Percentiles rank a stretch among this genome's conserved stretches.
phyloP scores from a whole-genome alignment of 2,113 vertebrate species.

The Tetrax tetrax region DNA sequence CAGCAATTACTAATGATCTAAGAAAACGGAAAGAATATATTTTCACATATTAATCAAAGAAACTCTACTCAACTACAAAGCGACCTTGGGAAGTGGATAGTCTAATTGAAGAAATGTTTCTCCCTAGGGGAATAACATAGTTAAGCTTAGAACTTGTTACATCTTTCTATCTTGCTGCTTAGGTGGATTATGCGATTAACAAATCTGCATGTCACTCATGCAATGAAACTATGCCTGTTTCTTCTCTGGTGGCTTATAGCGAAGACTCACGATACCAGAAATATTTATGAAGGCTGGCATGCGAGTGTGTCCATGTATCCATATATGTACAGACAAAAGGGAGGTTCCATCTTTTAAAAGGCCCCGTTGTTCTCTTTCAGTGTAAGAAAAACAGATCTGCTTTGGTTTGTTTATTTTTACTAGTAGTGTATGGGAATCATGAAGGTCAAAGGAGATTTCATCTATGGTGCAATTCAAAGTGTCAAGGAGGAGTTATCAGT shows the following conservation, averaged over 20 bases:
- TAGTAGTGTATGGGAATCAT: neutral
- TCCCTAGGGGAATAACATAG: neutral
- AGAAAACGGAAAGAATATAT: neutral
- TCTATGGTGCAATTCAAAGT: neutral
- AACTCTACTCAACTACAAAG: neutral
- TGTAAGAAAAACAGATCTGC: neutral
- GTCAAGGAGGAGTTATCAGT: neutral
- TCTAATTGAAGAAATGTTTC: neutral
- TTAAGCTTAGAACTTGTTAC: neutral
- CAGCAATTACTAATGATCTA: neutral
- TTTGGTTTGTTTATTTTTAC: neutral
- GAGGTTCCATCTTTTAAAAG: neutral
- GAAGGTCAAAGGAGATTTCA: neutral
- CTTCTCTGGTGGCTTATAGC: neutral
- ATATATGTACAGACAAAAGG: neutral
- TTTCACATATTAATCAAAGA: constrained; percentile 7
- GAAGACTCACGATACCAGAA: neutral
- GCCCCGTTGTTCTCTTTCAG: neutral
- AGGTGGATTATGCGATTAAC: neutral
- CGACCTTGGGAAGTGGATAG: neutral
- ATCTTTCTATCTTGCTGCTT: neutral
- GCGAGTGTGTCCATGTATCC: neutral
- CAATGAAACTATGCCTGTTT: neutral
- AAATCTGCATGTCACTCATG: neutral
- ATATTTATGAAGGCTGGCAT: neutral